Base-by-base conservation (phyloP, 2,888 invertebrate species). In the Plusia festucae region DNA sequence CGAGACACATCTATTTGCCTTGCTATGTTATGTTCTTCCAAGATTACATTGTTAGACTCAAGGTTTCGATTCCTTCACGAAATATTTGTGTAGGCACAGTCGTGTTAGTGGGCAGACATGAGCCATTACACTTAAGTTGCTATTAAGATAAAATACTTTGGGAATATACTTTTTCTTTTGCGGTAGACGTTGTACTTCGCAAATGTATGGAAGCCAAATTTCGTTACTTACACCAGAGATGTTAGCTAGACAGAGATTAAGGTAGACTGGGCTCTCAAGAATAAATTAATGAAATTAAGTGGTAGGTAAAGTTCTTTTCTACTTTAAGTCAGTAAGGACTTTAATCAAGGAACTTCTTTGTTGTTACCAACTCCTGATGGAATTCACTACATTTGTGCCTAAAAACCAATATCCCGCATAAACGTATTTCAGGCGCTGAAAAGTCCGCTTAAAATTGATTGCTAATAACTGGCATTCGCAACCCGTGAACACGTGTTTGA, bases 371-470 rank as follows among this genome's bases (percentile, higher is more conserved):
- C 20, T 8, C 5, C n/a, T 44, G 9, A 1, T 27, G 24, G 5
- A 52, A 57, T 56, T 62, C 27, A 7, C 6, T 30, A 24, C n/a
- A 44, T 52, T 60, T 65, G 9, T 53, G 16, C 53, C 51, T 3
- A 15, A 53, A 61, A 70, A 59, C 20, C 51, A 13, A 9, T 15
- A 22, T 44, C 55, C 56, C 62, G 51, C 7, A 15, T 40, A 58
- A 66, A 49, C 34, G 24, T 40, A 51, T 57, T 51, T 70, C 30
- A 60, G 15, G 18, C 2, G 58, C n/a, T 76, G 61, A 60, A 76
- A 73, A 73, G 16, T 60, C 22, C 66, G 57, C 44, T 52, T 64
- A 56, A 63, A 65, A 68, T 64, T 75, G 67, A 78, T 70, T 70
- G 63, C 61, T 68, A 78, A 78, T 70, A 68, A 69, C 65, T 60